Evolutionary conservation across 1,140 invertebrate species (phyloP).

Genomic region (Ceratitis capitata): DNA sequence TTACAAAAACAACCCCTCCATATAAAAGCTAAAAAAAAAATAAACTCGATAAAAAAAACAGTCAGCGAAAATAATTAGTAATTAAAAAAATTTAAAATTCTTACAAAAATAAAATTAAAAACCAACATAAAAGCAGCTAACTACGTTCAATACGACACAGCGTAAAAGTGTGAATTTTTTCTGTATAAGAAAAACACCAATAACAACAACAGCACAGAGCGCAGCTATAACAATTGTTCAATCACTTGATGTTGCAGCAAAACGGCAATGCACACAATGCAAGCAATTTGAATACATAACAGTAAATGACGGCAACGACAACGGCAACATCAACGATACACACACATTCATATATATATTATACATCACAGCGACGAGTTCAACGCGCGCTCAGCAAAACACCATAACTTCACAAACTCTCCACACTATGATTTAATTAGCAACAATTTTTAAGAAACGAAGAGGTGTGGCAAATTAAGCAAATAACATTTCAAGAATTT

Average conservation of each 20-base stretch:
- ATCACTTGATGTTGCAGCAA: not conserved
- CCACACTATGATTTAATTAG: not conserved
- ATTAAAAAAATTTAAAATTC: not conserved
- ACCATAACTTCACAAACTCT: not conserved
- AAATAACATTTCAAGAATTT: not conserved
- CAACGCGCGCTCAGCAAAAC: not conserved
- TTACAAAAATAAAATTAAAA: not conserved
- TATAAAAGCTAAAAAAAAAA: not conserved
- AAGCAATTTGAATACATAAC: not conserved
- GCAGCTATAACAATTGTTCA: too few species aligned
- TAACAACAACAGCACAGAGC: not conserved
- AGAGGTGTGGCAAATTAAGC: not conserved
- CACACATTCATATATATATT: too few species aligned
- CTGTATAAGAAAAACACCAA: not conserved
- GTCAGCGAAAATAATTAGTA: not conserved
- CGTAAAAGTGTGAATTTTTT: not conserved
- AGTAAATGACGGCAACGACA: not conserved
- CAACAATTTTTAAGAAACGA: too few species aligned
- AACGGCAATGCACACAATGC: not conserved
- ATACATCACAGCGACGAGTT: not conserved
- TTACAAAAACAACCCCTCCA: not conserved
- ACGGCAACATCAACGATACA: not conserved
- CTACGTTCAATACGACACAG: too few species aligned
- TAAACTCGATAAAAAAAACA: too few species aligned
- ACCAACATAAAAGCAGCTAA: not conserved